Base-by-base conservation (phyloP, 2,113 vertebrate species). In the Indicator indicator region DNA sequence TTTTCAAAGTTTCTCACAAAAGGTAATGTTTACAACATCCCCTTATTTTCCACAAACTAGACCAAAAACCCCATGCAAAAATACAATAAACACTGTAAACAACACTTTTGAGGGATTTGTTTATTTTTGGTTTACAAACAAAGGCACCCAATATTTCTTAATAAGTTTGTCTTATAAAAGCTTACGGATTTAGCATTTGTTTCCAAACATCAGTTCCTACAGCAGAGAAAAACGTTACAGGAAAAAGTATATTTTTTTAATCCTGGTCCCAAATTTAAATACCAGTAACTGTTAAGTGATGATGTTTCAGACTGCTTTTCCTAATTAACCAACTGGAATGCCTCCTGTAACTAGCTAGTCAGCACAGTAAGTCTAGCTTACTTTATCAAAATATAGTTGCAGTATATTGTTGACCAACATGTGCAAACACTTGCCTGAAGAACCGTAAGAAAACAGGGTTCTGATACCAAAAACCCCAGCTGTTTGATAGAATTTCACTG, bases 91-190 rank as follows among this genome's bases (percentile, higher is more conserved):
- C 88, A 96, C 91, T 72, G 36, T 46, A 94, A 94, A 96, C 88
- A 94, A 62, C 89, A 93, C 92, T 97, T 97, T 94, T 83, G 98
- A 95, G 97, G 96, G 95, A 96, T 97, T 97, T 91, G 87, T 98
- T 98, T 98, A 98, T 98, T 98, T 99, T 99, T 98, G 98, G 98
- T 98, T 98, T 98, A 99, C 98, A 98, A 98, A 99, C 97, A 98
- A 98, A 99, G 98, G 98, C 98, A 99, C 98, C 98, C 97, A 98
- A 98, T 98, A 98, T 97, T 98, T 98, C 97, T 90, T 96, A 44
- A 11, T 52, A 52, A 23, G 95, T 96, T 96, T 97, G 94, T 96
- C 86, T 97, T 97, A 97, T 95, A 98, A 97, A 98, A 98, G 92
- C 94, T 90, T 96, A 96, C 55, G 12, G 78, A 97, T 95, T 97